Evolutionary conservation across 1,140 invertebrate genomes (phyloP).

Genomic region (Phocides pigmalion): DNA sequence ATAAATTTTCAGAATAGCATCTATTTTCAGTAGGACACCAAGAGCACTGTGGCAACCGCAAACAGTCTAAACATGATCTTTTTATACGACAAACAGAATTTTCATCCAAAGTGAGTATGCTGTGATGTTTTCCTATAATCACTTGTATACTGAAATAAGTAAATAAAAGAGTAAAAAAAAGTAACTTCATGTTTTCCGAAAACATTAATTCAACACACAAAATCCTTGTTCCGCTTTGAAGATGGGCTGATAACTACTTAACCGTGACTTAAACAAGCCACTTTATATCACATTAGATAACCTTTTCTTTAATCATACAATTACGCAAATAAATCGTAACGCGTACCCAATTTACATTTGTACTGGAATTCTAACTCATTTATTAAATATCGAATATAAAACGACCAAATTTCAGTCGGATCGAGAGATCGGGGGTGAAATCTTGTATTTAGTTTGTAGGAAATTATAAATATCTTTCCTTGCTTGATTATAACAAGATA

Average conservation of each 20-base stretch:
- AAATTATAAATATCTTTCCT: too few relatives aligned
- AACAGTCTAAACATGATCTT: conserved; percentile 63
- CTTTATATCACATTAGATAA: conserved; percentile 66
- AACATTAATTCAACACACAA: conserved; percentile 9
- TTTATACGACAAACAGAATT: conserved; percentile 65
- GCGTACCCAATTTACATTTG: conserved; percentile 35
- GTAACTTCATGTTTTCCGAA: conserved; percentile 15
- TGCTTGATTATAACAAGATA: too few relatives aligned
- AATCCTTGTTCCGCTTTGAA: conserved; percentile 33
- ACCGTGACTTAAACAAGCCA: conserved; percentile 56
- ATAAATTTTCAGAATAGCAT: conserved; percentile 62
- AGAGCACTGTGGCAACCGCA: conserved; percentile 64
- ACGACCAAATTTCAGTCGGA: too few relatives aligned
- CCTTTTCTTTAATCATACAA: conserved; percentile 52
- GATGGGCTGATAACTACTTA: conserved; percentile 41
- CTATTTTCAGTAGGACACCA: conserved; percentile 63
- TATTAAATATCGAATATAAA: neutral
- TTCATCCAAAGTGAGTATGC: conserved; percentile 52
- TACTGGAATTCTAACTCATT: neutral
- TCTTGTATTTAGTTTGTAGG: too few relatives aligned
- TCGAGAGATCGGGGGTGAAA: too few relatives aligned
- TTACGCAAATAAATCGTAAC: conserved; percentile 49
- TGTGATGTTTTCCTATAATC: conserved; percentile 28
- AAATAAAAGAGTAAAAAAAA: conserved; percentile 10
- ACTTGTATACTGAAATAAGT: conserved; percentile 15